Base-by-base conservation (phyloP, 2,797 vertebrate genomes). In the Coreius guichenoti region DNA sequence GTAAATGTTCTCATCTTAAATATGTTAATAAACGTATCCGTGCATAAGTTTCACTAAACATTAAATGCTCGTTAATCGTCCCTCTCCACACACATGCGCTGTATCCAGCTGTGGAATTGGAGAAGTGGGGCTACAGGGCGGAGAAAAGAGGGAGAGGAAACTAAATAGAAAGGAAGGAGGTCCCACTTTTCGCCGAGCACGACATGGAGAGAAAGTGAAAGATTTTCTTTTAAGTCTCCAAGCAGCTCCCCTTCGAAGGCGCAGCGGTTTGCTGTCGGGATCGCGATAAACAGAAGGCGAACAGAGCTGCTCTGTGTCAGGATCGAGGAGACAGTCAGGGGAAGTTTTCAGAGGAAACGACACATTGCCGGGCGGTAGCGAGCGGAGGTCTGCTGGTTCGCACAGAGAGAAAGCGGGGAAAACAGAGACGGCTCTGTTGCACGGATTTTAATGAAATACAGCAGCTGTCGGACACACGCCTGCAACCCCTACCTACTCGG, bases 381-480 rank as follows among this genome's bases (percentile, higher is more conserved):
- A 84, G 73, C 68, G 74, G 72, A 61, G 74, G 43, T 73, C 45
- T 16, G 65, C 36, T 56, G 29, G 43, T 33, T 45, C 74, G 67
- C 61, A 61, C 33, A 84, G 58, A 68, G 54, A 75, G 74, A 85
- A 84, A 86, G 5, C 8, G 81, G 80, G 70, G 70, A 8, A 77
- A 87, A 85, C 75, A 88, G 86, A 86, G 85, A 29, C 80, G 78
- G 80, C 89, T 79, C 79, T 86, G 81, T 88, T 81, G 69, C 12
- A 45, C 68, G 77, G 77, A 78, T 74, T 39, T 85, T 89, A 87
- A 90, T 90, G 91, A 90, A 88, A 87, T 78, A 87, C 73, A 80
- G 85, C 91, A 88, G 85, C 92, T 91, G 88, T 88, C 74, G 88
- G 89, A 86, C 91, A 86, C 89, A 82, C 80, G 86, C 80, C 88